These are phyloP conservation scores for Dryobota labecula DNA, from an alignment of 2,888 invertebrate species.

Conservation along the genomic window DNA sequence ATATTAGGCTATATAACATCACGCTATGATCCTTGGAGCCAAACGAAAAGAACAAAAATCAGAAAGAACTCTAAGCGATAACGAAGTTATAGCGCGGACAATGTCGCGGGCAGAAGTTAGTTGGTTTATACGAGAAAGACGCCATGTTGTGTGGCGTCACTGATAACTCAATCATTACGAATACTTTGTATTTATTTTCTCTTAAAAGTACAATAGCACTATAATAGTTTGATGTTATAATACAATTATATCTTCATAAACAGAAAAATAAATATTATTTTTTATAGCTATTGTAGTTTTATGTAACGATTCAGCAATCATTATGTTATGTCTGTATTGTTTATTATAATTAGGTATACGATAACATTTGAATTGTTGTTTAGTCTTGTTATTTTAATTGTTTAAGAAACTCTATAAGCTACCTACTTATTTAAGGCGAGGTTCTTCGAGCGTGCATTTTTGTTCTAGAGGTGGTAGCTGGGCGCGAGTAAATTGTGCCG, in stretches of 20 bases:
- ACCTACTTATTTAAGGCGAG: too few relatives aligned
- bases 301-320: constrained; percentile 4
- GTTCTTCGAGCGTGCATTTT: too few relatives aligned
- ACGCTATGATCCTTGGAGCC: too few relatives aligned
- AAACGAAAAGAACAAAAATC: too few relatives aligned
- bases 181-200: constrained; percentile 13
- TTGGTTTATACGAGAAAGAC: constrained; percentile 45
- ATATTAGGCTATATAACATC: too few relatives aligned
- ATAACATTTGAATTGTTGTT: constrained; percentile 12
- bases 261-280: constrained; percentile 9
- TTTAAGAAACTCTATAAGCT: neutral
- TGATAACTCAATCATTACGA: constrained; percentile 42
- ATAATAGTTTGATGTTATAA: neutral
- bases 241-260: neutral
- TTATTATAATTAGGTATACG: neutral
- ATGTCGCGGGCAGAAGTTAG: too few relatives aligned
- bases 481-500: too few relatives aligned
- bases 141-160: constrained; percentile 48
- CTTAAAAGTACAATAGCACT: constrained; percentile 1
- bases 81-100: too few relatives aligned
- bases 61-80: too few relatives aligned
- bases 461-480: too few relatives aligned
- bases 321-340: constrained; percentile 6
- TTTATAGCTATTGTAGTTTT: constrained; percentile 3
- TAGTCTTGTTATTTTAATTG: neutral